Conservation (phyloP, 1,140 invertebrate species). For the Vollenhovia emeryi region DNA sequence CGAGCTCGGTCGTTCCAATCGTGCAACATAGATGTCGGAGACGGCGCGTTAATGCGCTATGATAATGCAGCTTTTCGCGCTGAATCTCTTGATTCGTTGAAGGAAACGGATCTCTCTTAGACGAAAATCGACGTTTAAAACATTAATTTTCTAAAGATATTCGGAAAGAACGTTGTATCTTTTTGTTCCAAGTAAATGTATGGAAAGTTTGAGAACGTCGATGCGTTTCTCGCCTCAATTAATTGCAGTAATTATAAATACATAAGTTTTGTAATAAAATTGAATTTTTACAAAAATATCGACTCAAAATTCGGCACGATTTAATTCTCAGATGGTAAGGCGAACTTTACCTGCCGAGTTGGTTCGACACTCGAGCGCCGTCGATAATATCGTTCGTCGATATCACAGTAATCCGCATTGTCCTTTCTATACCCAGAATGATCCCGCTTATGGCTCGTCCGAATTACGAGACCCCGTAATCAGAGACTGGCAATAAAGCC, state of each 20-base stretch:
- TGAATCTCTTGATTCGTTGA: background rate
- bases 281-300: background rate
- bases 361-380: background rate
- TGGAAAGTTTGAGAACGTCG: background rate
- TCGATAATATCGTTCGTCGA: background rate
- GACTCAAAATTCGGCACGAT: background rate
- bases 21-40: background rate
- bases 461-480: no score
- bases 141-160: background rate
- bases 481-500: no score
- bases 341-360: background rate
- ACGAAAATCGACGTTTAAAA: background rate
- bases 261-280: background rate
- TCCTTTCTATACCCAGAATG: no score
- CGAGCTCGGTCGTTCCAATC: background rate
- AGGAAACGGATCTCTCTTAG: background rate
- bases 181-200: background rate
- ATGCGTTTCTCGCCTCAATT: background rate
- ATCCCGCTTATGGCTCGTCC: no score
- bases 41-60: background rate
- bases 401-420: no score
- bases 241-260: no score
- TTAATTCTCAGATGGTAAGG: background rate
- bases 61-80: background rate
- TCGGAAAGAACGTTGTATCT: background rate